Evolutionary conservation across 2,797 vertebrate species (phyloP), one percentile per base, ranked within the genome.

Genomic region (Anguilla megastoma): DNA sequence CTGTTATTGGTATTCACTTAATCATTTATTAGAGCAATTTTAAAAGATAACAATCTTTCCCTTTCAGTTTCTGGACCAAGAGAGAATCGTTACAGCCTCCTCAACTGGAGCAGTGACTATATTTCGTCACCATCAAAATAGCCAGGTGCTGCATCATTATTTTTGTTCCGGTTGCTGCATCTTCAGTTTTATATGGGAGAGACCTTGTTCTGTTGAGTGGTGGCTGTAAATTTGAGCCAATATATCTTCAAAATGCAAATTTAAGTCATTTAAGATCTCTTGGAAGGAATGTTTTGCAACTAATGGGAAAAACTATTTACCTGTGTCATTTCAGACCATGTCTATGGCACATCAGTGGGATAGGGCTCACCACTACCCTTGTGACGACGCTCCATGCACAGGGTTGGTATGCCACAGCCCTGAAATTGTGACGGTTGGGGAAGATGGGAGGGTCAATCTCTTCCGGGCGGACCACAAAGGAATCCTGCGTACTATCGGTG

Each of bases 351-450:
- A 97, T 27, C 92, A 88, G 52, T 99, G 98, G 98, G 89, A 94
- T 1, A 92, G 94, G 87, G 98, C 97, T 3, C 98, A 99, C 92
- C 92, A 90, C 87, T 97, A 98, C 21, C 93, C 95, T 0, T 95
- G 91, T 85, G 95, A 96, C 89, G 96, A 95, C 2, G 97, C 98
- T 0, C 97, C 98, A 0, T 98, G 98, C 90, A 99, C 98, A 0
- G 95, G 97, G 1, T 91, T 99, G 0, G 96, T 98, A 69, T 99
- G 98, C 91, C 97, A 93, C 92, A 98, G 95, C 89, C 98, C 98
- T 27, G 98, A 99, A 91, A 96, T 99, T 3, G 97, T 99, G 84
- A 97, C 97, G 0, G 98, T 99, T 1, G 98, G 98, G 21, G 98
- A 99, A 93, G 98, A 99, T 76, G 98, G 98, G 24, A 97, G 97